phyloP scores from a whole-genome alignment of 2,113 vertebrate genomes.

The Daphoenositta chrysoptera region DNA sequence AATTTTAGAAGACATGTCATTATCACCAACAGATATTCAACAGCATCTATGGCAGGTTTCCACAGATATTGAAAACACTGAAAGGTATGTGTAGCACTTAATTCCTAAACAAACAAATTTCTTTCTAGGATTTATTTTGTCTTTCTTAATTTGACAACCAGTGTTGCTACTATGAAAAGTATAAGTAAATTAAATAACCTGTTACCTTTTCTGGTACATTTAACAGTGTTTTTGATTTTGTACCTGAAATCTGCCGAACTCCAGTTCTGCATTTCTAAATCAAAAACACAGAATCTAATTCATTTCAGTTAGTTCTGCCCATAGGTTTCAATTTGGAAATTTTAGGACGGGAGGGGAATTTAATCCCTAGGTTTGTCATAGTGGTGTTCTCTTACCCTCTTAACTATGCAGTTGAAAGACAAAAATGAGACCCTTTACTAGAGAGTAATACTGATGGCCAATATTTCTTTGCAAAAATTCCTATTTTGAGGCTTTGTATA shows the following conservation, averaged over 20 bases:
- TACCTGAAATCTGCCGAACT: background rate
- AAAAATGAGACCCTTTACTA: background rate
- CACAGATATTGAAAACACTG: conserved; percentile 92
- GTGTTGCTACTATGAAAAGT: background rate
- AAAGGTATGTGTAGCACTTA: conserved; percentile 75
- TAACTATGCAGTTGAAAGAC: background rate
- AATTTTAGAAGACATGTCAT: conserved; percentile 87
- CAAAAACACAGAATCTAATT: background rate
- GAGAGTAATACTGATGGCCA: background rate
- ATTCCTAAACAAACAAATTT: background rate
- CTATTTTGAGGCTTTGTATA: background rate
- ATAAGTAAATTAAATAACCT: background rate
- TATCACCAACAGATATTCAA: conserved; percentile 83
- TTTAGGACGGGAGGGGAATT: background rate
- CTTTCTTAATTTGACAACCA: background rate
- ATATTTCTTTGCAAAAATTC: background rate
- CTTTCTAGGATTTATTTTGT: background rate
- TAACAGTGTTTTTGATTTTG: background rate
- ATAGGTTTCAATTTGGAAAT: background rate
- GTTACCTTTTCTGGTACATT: background rate
- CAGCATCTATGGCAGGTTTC: conserved; percentile 90
- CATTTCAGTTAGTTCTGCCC: background rate
- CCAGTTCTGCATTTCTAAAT: background rate
- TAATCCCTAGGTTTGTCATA: background rate
- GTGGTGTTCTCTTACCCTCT: background rate